Evolutionary conservation across 1,140 invertebrate species (phyloP).

Genomic region (Cheumatopsyche charites): DNA sequence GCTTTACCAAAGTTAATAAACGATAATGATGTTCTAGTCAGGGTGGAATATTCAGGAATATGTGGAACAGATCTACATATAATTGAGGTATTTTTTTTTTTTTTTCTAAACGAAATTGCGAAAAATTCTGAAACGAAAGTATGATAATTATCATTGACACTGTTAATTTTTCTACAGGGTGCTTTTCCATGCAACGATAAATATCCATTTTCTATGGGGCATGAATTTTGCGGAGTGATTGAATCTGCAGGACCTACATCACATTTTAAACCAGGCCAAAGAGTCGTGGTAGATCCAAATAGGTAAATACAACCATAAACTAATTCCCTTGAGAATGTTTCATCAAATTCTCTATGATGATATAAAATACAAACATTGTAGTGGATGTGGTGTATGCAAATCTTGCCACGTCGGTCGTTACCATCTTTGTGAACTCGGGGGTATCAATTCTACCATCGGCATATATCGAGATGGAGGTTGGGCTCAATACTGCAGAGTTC

Average conservation of each 20-base stretch:
- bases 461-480: slow-evolving; percentile 71
- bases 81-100: slow-evolving; percentile 63
- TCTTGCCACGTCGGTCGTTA: slow-evolving; percentile 66
- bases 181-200: slow-evolving; percentile 67
- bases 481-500: slow-evolving; percentile 67
- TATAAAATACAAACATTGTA: slow-evolving; percentile 44
- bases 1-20: slow-evolving; percentile 60
- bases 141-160: too few relatives aligned
- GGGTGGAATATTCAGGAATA: slow-evolving; percentile 71
- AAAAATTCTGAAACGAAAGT: too few relatives aligned
- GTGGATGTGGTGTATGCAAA: slow-evolving; percentile 66
- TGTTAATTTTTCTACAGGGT: slow-evolving; percentile 58
- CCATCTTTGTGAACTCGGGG: slow-evolving; percentile 66
- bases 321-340: background rate
- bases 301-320: slow-evolving; percentile 53
- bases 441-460: slow-evolving; percentile 68
- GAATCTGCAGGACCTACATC: slow-evolving; percentile 63
- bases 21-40: slow-evolving; percentile 66
- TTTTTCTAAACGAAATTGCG: too few relatives aligned
- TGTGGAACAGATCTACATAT: slow-evolving; percentile 86
- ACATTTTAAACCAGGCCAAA: slow-evolving; percentile 67
- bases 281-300: slow-evolving; percentile 72
- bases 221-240: slow-evolving; percentile 73
- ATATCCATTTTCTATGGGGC: slow-evolving; percentile 65
- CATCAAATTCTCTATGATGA: background rate